Evolutionary conservation across 1,140 invertebrate genomes (phyloP).

Genomic region (Formica selysi): DNA sequence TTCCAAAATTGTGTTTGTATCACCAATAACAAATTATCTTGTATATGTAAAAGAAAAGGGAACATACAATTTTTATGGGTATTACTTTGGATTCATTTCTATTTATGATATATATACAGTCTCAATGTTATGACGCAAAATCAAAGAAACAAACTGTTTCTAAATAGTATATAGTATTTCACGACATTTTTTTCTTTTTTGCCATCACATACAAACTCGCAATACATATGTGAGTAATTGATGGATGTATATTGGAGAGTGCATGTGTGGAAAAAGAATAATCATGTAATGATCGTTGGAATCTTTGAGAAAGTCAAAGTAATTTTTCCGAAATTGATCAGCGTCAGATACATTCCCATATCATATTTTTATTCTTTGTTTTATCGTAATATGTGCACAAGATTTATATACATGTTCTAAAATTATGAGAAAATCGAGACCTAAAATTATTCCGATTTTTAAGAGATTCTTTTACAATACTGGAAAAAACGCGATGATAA

Average conservation of each 20-base stretch:
- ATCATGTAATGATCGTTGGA: constrained; percentile 61
- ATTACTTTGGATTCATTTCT: constrained; percentile 70
- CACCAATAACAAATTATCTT: constrained; percentile 11
- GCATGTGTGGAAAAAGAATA: constrained; percentile 78
- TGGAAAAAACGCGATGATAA: not conserved
- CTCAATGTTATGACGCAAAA: constrained; percentile 80
- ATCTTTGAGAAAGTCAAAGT: not conserved
- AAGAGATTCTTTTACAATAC: constrained; percentile 1
- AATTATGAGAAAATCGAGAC: not conserved
- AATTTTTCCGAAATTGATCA: constrained; percentile 22
- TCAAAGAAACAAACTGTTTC: constrained; percentile 78
- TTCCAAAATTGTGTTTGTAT: constrained; percentile 4
- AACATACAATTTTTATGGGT: constrained; percentile 59
- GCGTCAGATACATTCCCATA: constrained; percentile 47
- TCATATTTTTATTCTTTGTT: constrained; percentile 37
- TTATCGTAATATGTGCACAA: not conserved
- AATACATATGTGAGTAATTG: constrained; percentile 74
- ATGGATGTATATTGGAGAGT: constrained; percentile 71
- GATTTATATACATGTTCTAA: not conserved
- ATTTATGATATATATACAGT: constrained; percentile 71
- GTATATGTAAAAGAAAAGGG: constrained; percentile 47
- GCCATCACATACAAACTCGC: constrained; percentile 72
- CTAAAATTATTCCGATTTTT: constrained; percentile 16
- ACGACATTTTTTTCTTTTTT: constrained; percentile 72
- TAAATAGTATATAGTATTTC: constrained; percentile 77